Conservation (phyloP, 2,888 invertebrate species). For the Dimorphilus gyrociliatus region DNA sequence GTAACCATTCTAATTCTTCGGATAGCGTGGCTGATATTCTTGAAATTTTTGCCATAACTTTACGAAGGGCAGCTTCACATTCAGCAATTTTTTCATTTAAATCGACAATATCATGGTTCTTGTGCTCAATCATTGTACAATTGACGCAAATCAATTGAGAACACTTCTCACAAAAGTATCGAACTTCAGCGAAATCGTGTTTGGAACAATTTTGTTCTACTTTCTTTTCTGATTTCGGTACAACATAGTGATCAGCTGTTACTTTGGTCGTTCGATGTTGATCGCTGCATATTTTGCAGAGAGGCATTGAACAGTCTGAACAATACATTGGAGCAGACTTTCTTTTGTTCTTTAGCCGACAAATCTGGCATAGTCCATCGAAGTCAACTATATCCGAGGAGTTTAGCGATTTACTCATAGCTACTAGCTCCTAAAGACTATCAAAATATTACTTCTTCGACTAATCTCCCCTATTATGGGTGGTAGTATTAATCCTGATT, state of each 20-base stretch:
- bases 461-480: too few species aligned
- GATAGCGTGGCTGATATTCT: too few species aligned
- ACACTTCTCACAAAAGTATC: conserved; percentile 2
- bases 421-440: too few species aligned
- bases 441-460: too few species aligned
- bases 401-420: too few species aligned
- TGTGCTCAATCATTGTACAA: conserved; percentile 3
- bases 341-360: not conserved
- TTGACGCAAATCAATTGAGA: conserved; percentile 1
- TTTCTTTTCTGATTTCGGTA: not conserved
- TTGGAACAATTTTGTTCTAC: not conserved
- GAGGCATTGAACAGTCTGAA: not conserved
- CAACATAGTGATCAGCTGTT: conserved; percentile 1
- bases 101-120: conserved; percentile 1
- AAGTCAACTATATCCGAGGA: too few species aligned
- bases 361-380: conserved; percentile 2
- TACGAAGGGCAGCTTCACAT: too few species aligned
- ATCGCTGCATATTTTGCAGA: not conserved
- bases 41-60: too few species aligned
- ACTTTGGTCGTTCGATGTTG: conserved; percentile 1
- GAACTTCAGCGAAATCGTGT: conserved; percentile 1
- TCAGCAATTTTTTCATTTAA: not conserved
- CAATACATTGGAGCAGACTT: not conserved
- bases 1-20: not conserved
- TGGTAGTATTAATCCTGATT: too few species aligned